These are phyloP conservation scores for Lasiommata megera DNA, from an alignment of 2,888 invertebrate species.

Conservation along the genomic window DNA sequence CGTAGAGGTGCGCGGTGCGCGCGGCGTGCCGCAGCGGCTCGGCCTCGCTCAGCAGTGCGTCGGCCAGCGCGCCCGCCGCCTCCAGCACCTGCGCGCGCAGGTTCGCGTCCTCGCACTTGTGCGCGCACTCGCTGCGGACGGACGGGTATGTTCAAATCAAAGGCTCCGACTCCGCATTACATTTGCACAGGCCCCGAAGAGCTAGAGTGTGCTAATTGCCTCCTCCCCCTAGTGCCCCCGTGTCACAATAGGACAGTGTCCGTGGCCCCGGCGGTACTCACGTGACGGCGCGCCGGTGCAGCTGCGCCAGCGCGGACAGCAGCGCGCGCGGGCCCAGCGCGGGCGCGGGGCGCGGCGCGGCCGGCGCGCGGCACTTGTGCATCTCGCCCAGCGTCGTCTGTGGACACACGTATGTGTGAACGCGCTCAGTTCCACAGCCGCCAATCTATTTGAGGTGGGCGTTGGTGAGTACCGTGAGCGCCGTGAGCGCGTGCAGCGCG, in stretches of 20 bases:
- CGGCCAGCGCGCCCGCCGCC: conserved; percentile 58
- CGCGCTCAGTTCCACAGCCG: no score
- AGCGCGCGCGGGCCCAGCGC: conserved; percentile 41
- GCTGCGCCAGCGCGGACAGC: conserved; percentile 44
- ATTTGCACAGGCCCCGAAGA: no score
- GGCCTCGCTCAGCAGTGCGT: conserved; percentile 46
- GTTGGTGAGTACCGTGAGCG: conserved; percentile 33
- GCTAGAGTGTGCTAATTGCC: no score
- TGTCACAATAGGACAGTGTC: no score
- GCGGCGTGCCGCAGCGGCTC: conserved; percentile 35
- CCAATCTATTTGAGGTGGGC: no score
- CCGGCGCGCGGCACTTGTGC: conserved; percentile 81
- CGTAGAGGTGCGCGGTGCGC: conserved; percentile 73
- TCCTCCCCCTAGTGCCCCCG: no score
- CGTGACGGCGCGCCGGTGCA: conserved; percentile 46
- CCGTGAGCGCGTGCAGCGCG: conserved; percentile 26
- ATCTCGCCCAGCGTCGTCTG: conserved; percentile 82
- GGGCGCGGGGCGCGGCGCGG: conserved; percentile 32
- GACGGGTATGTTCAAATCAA: no score
- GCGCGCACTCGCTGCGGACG: conserved; percentile 65
- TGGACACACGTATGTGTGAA: conserved; percentile 6
- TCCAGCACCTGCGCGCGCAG: conserved; percentile 64
- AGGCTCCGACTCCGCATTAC: no score
- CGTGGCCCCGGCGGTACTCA: conserved; percentile 16
- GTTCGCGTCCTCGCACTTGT: conserved; percentile 59